Evolutionary conservation across 2,888 invertebrate species (phyloP), one percentile per base, ranked within the genome.

Genomic region (Alloscopus bannaensis): DNA sequence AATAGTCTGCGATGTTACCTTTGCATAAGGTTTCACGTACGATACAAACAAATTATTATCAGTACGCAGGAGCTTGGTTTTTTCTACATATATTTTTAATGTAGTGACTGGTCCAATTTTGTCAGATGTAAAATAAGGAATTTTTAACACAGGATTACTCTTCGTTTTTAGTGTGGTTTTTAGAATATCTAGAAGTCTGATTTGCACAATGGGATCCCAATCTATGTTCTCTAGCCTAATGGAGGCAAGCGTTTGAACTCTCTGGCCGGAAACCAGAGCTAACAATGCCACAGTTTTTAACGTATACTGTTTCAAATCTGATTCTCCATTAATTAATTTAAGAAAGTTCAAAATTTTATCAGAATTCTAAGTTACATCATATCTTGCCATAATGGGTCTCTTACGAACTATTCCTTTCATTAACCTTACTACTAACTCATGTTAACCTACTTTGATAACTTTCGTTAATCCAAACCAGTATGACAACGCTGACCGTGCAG

Each of bases 1-100:
- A 45, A 45, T 62, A 1, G 81, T 81, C n/a, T 81, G 73, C n/a
- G 66, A n/a, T 0, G 26, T 64, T 3, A 71, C 81, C 28, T 52
- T 29, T 13, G 50, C 60, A 55, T 75, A 31, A 4, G 73, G 70
- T 20, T 22, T 20, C 6, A 3, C 2, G n/a, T 50, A 2, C 26
- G 66, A 36, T 24, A 81, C 1, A 31, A 81, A 75, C n/a, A 81
- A 36, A 16, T 24, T 29, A 28, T 42, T 42, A 11, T 31, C 20
- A n/a, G 28, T 29, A 3, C 11, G 18, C 16, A 72, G 29, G 18
- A 64, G 13, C 28, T 20, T 11, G 26, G 69, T 78, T 60, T 16
- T 31, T n/a, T 64, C 20, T 2, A 78, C 2, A 55, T 81, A 81
- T 0, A 2, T 4, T 13, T 31, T 13, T 29, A 78, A 18, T 2